phyloP scores from a whole-genome alignment of 1,140 invertebrate species.

The Laupala kohalensis region DNA sequence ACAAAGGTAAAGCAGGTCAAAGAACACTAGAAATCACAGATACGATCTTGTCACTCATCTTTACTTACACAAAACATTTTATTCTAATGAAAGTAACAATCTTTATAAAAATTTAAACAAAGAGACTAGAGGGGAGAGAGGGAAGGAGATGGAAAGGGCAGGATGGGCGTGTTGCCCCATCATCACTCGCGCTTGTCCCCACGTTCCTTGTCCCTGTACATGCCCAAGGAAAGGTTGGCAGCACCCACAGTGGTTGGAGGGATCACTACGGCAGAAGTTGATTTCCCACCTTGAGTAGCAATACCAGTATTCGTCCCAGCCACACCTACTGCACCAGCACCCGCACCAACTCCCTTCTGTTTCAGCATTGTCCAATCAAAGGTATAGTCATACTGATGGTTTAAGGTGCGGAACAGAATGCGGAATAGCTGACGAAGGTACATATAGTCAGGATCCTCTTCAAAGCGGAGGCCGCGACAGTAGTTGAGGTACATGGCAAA shows the following conservation, averaged over 20 bases:
- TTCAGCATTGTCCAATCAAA: conserved; percentile 99
- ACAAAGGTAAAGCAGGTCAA: neutral
- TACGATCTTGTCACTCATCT: neutral
- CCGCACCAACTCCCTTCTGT: conserved; percentile 55
- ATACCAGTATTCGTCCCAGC: conserved; percentile 20
- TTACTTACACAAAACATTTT: neutral
- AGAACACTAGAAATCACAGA: neutral
- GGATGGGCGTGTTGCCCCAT: neutral
- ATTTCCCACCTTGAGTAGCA: conserved; percentile 16
- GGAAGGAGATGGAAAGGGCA: neutral
- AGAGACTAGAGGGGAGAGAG: neutral
- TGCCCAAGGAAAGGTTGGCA: no score
- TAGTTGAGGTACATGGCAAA: conserved; percentile 98
- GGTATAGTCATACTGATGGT: conserved; percentile 98
- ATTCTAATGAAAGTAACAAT: neutral
- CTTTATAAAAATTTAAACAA: neutral
- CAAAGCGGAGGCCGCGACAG: conserved; percentile 86
- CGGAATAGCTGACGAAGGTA: conserved; percentile 93
- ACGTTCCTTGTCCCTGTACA: neutral
- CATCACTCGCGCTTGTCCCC: neutral
- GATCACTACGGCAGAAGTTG: neutral
- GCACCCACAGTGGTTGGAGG: no score
- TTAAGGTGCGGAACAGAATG: conserved; percentile 96
- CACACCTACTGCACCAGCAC: conserved; percentile 21
- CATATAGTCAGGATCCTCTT: conserved; percentile 96